Evolutionary conservation across 2,797 vertebrate species (phyloP), one percentile per base, ranked within the genome.

Genomic region (Neoniphon sammara): DNA sequence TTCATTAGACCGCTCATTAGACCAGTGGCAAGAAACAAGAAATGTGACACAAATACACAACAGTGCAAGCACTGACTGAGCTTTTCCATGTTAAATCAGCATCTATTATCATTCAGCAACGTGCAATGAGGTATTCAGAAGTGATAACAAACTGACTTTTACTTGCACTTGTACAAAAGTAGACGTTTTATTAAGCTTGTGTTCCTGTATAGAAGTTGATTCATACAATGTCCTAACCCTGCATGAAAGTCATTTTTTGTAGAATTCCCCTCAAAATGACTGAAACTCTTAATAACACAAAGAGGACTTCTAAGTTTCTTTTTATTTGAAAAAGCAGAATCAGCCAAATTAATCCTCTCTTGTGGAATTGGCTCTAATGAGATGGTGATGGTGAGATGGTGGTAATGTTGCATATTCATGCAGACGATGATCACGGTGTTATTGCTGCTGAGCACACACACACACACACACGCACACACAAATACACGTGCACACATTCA

Each of bases 381-480:
- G 46, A n/a, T n/a, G n/a, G n/a, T n/a, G n/a, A n/a, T n/a, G n/a
- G n/a, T n/a, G 7, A 47, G 46, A 47, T 18, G 7, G 55, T 9
- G 8, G 14, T 36, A 17, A 10, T 11, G 30, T 6, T 58, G 30
- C 55, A 58, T 36, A 58, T 58, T 58, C 55, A 36, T 58, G 27
- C 9, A 39, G 9, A 47, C 18, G 46, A 47, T n/a, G 46, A n/a
- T 47, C 46, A 20, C 11, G 2, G 18, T 27, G 30, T 15, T 11
- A 27, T 11, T 23, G 15, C 36, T 23, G 31, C 30, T 36, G 44
- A 34, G 36, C 30, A 53, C 61, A 54, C 27, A 64, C 56, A 71
- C 18, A 54, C 20, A 44, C 49, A 60, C 66, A 21, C 57, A 58
- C 53, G 36, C 59, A 57, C 54, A 57, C 20, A 36, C 55, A 66